Evolutionary conservation across 2,113 vertebrate species (phyloP).

Genomic region (Pituophis catenifer): DNA sequence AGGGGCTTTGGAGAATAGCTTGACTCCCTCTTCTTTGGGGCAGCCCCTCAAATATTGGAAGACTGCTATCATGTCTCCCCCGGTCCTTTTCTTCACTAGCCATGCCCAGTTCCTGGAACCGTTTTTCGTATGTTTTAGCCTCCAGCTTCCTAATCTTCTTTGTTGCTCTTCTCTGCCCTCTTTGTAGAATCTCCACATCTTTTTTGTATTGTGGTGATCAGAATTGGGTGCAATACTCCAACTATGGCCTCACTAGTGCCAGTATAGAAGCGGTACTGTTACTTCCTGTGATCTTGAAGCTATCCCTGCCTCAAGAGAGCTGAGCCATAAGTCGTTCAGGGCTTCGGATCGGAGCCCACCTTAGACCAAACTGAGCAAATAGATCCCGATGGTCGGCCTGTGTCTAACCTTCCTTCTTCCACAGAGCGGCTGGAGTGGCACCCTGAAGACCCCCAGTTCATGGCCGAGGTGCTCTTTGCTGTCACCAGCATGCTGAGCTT

Average conservation of each 20-base stretch:
- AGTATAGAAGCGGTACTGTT: fast-evolving
- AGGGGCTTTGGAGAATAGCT: too few species aligned
- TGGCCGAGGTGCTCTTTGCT: conserved; percentile 86
- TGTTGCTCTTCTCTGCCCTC: background rate
- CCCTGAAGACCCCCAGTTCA: conserved; percentile 85
- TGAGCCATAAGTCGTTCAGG: background rate
- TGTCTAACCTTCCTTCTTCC: fast-evolving
- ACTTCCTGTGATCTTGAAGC: background rate
- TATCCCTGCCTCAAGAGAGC: background rate
- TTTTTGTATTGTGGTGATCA: too few species aligned
- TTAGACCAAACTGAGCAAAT: background rate
- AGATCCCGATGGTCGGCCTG: fast-evolving
- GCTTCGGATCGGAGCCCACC: background rate
- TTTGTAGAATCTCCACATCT: too few species aligned
- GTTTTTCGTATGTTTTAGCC: background rate
- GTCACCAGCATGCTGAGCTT: conserved; percentile 92
- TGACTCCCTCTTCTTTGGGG: too few species aligned
- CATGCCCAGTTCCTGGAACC: background rate
- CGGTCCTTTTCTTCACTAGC: background rate
- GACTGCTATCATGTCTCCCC: too few species aligned
- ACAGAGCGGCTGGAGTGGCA: conserved; percentile 78
- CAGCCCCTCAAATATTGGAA: too few species aligned
- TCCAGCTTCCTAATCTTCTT: too few species aligned
- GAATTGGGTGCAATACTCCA: too few species aligned
- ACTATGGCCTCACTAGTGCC: too few species aligned